Percentiles rank a stretch among this genome's conserved stretches.
Evolutionary conservation across 2,797 vertebrate species (phyloP).

Genomic region (Lepus oiostolus): DNA sequence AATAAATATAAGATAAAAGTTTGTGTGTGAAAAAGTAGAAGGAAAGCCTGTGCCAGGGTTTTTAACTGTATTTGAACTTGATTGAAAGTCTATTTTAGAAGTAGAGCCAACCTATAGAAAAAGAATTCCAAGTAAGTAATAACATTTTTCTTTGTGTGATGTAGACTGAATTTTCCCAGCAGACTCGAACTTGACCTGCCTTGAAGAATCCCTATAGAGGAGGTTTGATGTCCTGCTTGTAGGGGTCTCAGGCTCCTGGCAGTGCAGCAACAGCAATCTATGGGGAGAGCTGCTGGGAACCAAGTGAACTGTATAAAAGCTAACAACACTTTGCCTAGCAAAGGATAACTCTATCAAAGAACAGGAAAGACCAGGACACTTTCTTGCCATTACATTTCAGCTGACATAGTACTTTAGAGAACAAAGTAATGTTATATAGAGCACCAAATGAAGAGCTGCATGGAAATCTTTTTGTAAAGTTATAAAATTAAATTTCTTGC

Average conservation of each 20-base stretch:
- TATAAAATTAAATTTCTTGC: background rate
- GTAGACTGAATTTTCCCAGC: background rate
- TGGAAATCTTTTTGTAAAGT: background rate
- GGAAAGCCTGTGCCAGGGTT: background rate
- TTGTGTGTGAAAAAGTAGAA: background rate
- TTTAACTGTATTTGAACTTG: background rate
- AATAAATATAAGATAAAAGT: background rate
- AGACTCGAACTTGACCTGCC: constrained; percentile 31
- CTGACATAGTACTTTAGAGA: background rate
- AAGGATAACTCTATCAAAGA: constrained; percentile 62
- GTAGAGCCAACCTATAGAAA: background rate
- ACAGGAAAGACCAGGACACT: background rate
- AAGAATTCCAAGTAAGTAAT: constrained; percentile 36
- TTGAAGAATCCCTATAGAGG: constrained; percentile 57
- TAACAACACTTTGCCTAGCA: constrained; percentile 33
- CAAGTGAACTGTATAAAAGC: constrained; percentile 25
- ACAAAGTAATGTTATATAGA: background rate
- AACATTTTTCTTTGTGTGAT: background rate
- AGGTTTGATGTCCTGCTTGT: constrained; percentile 65
- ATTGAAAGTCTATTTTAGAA: background rate
- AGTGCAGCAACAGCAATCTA: background rate
- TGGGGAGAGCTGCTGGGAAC: constrained; percentile 51
- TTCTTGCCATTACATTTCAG: background rate
- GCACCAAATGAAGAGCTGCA: background rate
- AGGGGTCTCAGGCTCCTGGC: constrained; percentile 29